phyloP scores from a whole-genome alignment of 2,888 invertebrate genomes.

The Sinelater perroti region DNA sequence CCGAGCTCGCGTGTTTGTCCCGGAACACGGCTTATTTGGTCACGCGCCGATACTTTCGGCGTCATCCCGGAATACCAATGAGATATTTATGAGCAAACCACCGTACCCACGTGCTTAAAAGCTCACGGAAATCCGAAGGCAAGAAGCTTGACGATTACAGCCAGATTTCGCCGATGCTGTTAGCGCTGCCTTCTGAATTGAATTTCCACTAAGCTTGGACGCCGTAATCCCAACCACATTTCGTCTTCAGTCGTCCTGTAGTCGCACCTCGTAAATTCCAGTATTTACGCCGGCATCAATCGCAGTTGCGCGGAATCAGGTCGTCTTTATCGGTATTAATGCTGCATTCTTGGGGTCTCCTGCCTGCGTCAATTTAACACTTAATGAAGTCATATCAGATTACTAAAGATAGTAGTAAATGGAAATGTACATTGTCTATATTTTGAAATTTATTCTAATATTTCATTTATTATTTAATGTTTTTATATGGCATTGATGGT shows the following conservation, averaged over 20 bases:
- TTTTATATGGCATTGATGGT: too few species aligned
- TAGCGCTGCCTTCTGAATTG: constrained; percentile 10
- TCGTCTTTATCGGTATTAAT: background rate
- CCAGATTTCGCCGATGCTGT: constrained; percentile 8
- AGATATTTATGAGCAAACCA: constrained; percentile 15
- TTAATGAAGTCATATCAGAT: too few species aligned
- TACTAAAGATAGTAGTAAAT: too few species aligned
- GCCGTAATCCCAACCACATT: constrained; percentile 10
- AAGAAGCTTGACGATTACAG: constrained; percentile 12
- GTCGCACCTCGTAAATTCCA: constrained; percentile 10
- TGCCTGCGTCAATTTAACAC: too few species aligned
- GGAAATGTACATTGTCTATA: too few species aligned
- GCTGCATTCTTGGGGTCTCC: too few species aligned
- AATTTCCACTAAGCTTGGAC: constrained; percentile 14
- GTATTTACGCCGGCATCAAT: background rate
- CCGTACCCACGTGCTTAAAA: constrained; percentile 13
- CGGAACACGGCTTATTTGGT: constrained; percentile 10
- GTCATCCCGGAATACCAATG: constrained; percentile 15
- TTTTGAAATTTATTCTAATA: too few species aligned
- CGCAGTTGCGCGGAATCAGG: background rate
- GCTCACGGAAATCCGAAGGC: constrained; percentile 15
- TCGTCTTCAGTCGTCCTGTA: constrained; percentile 12
- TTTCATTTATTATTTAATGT: too few species aligned
- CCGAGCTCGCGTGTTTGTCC: constrained; percentile 3
- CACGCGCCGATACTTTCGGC: constrained; percentile 3